Conservation (phyloP, 2,888 invertebrate genomes). For the Argyra leucocephala region DNA sequence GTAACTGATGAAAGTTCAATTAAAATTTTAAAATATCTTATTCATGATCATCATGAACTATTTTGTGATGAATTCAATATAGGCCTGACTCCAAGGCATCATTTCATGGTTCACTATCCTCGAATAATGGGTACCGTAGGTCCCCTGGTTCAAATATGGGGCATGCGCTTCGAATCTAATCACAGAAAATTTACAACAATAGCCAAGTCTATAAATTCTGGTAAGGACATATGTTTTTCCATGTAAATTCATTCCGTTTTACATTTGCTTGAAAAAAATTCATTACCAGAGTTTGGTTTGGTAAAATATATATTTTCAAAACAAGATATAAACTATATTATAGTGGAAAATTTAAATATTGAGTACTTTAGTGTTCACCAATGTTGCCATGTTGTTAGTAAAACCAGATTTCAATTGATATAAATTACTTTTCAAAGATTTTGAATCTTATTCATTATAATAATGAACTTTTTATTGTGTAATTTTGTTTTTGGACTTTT, state of each 20-base stretch:
- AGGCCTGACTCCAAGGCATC: slow-evolving; percentile 8
- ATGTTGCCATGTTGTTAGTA: no score
- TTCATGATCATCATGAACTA: neutral
- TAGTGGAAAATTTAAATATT: no score
- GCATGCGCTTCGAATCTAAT: slow-evolving; percentile 12
- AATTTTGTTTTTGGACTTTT: no score
- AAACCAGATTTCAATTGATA: no score
- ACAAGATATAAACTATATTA: no score
- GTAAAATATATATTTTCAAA: neutral
- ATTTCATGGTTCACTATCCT: slow-evolving; percentile 14
- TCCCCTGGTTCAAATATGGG: slow-evolving; percentile 1
- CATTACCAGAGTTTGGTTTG: neutral
- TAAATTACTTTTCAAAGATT: no score
- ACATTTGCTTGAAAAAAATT: neutral
- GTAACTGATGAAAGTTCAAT: neutral
- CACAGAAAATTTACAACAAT: slow-evolving; percentile 9
- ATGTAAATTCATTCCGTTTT: neutral
- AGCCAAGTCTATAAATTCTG: neutral
- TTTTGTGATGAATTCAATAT: neutral
- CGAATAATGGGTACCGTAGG: slow-evolving; percentile 10
- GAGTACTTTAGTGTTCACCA: no score
- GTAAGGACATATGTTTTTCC: neutral
- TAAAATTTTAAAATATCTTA: neutral
- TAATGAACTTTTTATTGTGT: no score
- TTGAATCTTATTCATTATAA: no score